A percentile compares a stretch with the other conserved stretches of the same genome.
These are phyloP conservation scores for Centrocercus urophasianus DNA, from an alignment of 2,113 vertebrate species.

Conservation along the genomic window DNA sequence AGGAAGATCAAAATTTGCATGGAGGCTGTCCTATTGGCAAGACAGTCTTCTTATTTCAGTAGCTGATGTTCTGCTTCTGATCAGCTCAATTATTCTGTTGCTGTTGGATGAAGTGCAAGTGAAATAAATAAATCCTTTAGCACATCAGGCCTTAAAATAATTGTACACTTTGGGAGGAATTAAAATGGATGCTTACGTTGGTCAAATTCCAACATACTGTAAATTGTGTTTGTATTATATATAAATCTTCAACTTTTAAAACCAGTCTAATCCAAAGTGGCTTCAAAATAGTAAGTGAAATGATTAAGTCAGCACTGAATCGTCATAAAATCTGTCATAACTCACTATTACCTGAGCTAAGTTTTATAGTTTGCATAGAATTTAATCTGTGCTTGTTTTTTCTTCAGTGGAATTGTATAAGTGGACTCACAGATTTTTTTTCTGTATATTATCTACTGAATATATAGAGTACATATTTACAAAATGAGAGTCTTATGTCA, in stretches of 20 bases:
- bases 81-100: background rate
- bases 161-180: background rate
- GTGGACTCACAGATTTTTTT: background rate
- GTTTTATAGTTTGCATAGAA: background rate
- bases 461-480: background rate
- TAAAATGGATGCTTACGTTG: background rate
- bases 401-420: background rate
- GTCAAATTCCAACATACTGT: background rate
- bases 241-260: background rate
- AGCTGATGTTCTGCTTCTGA: background rate
- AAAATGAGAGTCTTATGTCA: background rate
- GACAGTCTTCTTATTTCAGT: background rate
- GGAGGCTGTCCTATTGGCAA: background rate
- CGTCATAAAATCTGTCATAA: background rate
- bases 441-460: background rate
- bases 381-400: background rate
- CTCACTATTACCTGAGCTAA: background rate
- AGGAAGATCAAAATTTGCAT: background rate
- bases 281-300: background rate
- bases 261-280: background rate
- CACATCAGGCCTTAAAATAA: background rate
- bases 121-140: background rate
- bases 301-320: background rate
- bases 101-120: background rate
- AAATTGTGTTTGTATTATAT: background rate